phyloP scores from a whole-genome alignment of 2,113 vertebrate species.

The Alces alces region DNA sequence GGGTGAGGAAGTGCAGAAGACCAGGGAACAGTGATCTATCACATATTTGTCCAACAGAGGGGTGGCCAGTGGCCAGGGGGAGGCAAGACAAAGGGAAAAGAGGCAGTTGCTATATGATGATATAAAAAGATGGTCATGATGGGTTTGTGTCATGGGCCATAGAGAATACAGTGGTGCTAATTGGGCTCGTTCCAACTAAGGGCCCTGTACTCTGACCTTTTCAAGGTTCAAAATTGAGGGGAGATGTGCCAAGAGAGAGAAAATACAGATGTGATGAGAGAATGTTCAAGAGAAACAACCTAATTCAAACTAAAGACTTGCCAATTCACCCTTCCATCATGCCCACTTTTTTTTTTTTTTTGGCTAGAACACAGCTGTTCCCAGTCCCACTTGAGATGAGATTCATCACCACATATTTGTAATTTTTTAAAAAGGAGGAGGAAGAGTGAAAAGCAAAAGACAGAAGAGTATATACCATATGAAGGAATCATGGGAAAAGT shows the following conservation, averaged over 20 bases:
- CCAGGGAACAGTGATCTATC: not conserved
- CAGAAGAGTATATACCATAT: not conserved
- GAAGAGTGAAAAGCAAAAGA: not conserved
- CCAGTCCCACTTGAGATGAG: not conserved
- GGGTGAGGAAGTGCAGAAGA: not conserved
- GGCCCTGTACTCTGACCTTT: not conserved
- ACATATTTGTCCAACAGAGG: not conserved
- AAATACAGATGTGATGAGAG: not conserved
- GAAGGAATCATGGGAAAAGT: not conserved
- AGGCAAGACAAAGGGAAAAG: not conserved
- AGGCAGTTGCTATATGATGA: not conserved
- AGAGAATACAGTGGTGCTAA: not conserved
- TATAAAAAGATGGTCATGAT: not conserved
- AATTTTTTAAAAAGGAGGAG: not conserved
- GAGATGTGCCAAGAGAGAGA: not conserved
- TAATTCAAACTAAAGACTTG: not conserved
- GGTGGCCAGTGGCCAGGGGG: not conserved
- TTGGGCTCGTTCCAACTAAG: not conserved
- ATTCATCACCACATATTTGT: not conserved
- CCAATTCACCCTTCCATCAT: not conserved
- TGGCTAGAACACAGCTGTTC: not conserved
- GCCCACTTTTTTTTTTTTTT: not conserved
- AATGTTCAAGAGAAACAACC: not conserved
- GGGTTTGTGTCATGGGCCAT: not conserved
- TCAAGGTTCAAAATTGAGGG: not conserved